Evolutionary conservation across 2,797 vertebrate genomes (phyloP).

Genomic region (Enteromius unitaeniatus): DNA sequence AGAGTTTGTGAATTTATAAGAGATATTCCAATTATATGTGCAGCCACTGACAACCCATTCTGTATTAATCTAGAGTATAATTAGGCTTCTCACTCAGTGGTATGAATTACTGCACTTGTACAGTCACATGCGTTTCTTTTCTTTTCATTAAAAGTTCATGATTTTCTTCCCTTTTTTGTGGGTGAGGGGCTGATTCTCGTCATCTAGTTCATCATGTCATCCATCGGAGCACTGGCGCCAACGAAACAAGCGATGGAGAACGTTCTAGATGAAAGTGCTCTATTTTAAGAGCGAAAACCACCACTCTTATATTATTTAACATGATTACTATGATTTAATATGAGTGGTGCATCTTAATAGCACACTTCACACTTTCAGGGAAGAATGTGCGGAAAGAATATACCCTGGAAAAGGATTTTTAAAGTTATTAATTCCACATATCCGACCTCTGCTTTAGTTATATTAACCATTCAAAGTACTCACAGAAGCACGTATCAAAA

Average conservation of each 20-base stretch:
- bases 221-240: not conserved
- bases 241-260: slow-evolving; percentile 25
- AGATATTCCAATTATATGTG: slow-evolving; percentile 59
- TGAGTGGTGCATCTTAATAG: slow-evolving; percentile 42
- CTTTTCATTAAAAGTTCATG: slow-evolving; percentile 62
- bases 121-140: slow-evolving; percentile 65
- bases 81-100: slow-evolving; percentile 56
- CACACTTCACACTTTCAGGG: not conserved
- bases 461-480: not conserved
- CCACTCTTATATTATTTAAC: slow-evolving; percentile 51
- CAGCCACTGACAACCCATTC: slow-evolving; percentile 36
- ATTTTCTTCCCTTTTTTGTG: slow-evolving; percentile 32
- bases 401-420: not conserved
- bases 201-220: slow-evolving; percentile 65
- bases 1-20: slow-evolving; percentile 42
- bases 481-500: not conserved
- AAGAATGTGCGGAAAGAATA: slow-evolving; percentile 8
- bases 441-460: not conserved
- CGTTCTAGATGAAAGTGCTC: slow-evolving; percentile 7
- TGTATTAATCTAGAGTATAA: slow-evolving; percentile 60
- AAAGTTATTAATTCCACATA: not conserved
- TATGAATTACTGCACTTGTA: slow-evolving; percentile 64
- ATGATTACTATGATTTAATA: slow-evolving; percentile 63
- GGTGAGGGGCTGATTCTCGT: slow-evolving; percentile 53
- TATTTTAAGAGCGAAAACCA: slow-evolving; percentile 43